phyloP scores from a whole-genome alignment of 2,797 vertebrate genomes.

The Aphelocoma californica region DNA sequence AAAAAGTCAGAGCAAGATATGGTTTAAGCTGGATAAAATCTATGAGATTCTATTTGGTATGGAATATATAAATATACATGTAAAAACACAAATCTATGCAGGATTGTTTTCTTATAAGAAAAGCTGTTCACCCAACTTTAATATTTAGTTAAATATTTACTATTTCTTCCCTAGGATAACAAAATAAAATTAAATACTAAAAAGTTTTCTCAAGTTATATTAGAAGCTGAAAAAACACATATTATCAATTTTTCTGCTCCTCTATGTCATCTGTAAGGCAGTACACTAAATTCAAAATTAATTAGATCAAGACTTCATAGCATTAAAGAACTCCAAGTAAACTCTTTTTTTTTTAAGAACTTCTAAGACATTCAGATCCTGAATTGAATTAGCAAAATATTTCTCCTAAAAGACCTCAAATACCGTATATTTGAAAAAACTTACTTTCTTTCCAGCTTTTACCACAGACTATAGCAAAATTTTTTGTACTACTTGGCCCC shows the following conservation, averaged over 20 bases:
- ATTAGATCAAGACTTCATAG: background rate
- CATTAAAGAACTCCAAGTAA: background rate
- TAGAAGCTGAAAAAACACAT: background rate
- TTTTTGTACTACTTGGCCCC: background rate
- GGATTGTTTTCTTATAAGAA: background rate
- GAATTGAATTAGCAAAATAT: background rate
- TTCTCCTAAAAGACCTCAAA: background rate
- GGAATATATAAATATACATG: background rate
- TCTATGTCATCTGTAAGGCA: background rate
- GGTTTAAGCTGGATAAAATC: background rate
- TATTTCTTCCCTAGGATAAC: background rate
- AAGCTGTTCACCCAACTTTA: background rate
- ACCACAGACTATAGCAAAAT: background rate
- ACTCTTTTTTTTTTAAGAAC: background rate
- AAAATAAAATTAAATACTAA: background rate
- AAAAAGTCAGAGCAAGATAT: background rate
- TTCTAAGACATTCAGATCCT: background rate
- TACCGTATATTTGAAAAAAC: rapidly evolving
- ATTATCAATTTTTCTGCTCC: background rate
- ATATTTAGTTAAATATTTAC: background rate
- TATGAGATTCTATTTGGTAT: background rate
- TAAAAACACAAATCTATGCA: background rate
- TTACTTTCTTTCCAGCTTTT: background rate
- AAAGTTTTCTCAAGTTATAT: background rate
- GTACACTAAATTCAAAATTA: background rate